phyloP scores from a whole-genome alignment of 2,797 vertebrate species.

The Carcharodon carcharias region DNA sequence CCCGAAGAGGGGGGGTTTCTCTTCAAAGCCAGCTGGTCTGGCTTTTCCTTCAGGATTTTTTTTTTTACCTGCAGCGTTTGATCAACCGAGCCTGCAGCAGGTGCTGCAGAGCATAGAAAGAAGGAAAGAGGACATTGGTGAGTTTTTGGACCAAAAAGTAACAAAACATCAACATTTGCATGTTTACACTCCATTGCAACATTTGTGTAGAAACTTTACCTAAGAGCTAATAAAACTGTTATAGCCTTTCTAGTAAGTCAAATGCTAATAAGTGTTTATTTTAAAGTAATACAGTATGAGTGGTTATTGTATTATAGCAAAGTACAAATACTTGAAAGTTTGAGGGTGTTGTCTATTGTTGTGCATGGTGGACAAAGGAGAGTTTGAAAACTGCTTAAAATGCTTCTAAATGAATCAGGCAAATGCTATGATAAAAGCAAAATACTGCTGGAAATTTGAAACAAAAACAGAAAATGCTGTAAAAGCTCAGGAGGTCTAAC shows the following conservation, averaged over 20 bases:
- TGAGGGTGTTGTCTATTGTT: neutral
- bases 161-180: slow-evolving; percentile 39
- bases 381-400: slow-evolving; percentile 18
- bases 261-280: neutral
- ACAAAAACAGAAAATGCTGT: no score
- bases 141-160: slow-evolving; percentile 61
- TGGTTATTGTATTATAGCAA: neutral
- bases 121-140: slow-evolving; percentile 90
- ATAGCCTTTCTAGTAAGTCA: neutral
- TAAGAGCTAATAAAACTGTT: neutral
- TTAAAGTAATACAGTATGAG: neutral
- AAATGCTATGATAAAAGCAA: no score
- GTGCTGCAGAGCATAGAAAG: slow-evolving; percentile 86
- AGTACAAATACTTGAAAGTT: neutral
- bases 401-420: neutral
- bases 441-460: no score
- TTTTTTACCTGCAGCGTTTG: slow-evolving; percentile 67
- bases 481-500: no score
- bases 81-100: slow-evolving; percentile 80
- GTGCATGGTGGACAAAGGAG: neutral
- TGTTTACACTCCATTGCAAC: slow-evolving; percentile 39
- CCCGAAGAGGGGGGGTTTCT: slow-evolving; percentile 85
- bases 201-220: neutral
- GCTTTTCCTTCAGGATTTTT: slow-evolving; percentile 85
- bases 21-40: slow-evolving; percentile 99